phyloP scores from a whole-genome alignment of 1,140 invertebrate genomes.

The Probaryconus sp. region DNA sequence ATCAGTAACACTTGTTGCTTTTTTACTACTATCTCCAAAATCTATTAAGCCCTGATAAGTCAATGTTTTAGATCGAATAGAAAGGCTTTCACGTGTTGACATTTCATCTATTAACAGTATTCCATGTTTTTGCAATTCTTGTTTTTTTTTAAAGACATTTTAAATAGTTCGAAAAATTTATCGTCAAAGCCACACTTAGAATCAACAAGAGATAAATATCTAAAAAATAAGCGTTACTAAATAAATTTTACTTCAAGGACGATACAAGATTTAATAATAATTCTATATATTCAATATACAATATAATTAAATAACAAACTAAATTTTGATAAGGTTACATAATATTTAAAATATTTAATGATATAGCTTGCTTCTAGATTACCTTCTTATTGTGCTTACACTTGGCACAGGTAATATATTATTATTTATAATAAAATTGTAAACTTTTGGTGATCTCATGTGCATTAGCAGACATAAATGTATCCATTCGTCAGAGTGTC shows the following conservation, averaged over 20 bases:
- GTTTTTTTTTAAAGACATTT: conserved; percentile 1
- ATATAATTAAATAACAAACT: too few relatives aligned
- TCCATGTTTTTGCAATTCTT: conserved; percentile 1
- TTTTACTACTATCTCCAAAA: conserved; percentile 1
- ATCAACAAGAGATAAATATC: conserved; percentile 4
- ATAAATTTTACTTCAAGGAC: too few relatives aligned
- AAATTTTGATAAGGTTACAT: too few relatives aligned
- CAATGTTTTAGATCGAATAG: conserved; percentile 1
- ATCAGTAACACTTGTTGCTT: conserved; percentile 5
- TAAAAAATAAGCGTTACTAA: too few relatives aligned
- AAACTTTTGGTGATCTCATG: conserved; percentile 11
- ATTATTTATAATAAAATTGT: conserved; percentile 3
- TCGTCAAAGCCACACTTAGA: conserved; percentile 18
- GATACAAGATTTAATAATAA: too few relatives aligned
- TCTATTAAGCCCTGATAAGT: conserved; percentile 22
- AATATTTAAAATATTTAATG: too few relatives aligned
- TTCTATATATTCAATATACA: too few relatives aligned
- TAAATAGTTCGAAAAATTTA: conserved; percentile 17
- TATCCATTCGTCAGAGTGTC: conserved; percentile 18
- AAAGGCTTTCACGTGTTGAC: background rate
- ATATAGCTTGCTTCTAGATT: too few relatives aligned
- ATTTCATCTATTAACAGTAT: conserved; percentile 18
- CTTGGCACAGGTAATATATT: conserved; percentile 9
- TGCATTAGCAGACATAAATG: conserved; percentile 11
- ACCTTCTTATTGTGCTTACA: conserved; percentile 14